Conservation (phyloP, 2,113 vertebrate species). For the Garra rufa region DNA sequence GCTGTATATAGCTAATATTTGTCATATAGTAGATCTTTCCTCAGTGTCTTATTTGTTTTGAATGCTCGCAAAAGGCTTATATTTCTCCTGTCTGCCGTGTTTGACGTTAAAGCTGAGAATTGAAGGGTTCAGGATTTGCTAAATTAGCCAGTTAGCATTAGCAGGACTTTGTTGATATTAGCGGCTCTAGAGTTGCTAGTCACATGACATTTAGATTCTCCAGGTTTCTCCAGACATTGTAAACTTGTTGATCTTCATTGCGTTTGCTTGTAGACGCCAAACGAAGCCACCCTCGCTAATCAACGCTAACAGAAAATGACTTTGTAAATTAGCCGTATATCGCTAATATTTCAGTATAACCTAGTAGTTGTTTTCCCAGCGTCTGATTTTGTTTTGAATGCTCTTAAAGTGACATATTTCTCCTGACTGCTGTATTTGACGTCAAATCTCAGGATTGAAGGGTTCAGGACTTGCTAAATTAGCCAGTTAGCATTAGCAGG, state of each 20-base stretch:
- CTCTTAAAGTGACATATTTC: background rate
- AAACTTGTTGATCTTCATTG: too few relatives aligned
- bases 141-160: slow-evolving; percentile 22
- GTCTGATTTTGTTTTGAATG: background rate
- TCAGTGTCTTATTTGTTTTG: background rate
- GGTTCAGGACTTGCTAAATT: too few relatives aligned
- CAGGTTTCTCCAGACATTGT: too few relatives aligned
- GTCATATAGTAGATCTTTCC: background rate
- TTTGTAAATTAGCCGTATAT: too few relatives aligned
- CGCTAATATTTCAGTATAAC: background rate
- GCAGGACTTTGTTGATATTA: too few relatives aligned
- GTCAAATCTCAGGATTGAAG: background rate
- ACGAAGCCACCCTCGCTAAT: too few relatives aligned
- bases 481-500: too few relatives aligned
- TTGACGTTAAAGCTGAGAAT: background rate
- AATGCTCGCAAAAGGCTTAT: background rate
- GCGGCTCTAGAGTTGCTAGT: too few relatives aligned
- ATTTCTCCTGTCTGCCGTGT: background rate
- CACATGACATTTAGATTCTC: background rate
- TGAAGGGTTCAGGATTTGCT: background rate
- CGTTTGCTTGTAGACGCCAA: background rate
- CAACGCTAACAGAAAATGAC: background rate
- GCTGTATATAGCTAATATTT: background rate
- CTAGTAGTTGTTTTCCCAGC: background rate
- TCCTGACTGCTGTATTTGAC: background rate